Evolutionary conservation across 1,140 invertebrate genomes (phyloP).

Genomic region (Zophobas morio): DNA sequence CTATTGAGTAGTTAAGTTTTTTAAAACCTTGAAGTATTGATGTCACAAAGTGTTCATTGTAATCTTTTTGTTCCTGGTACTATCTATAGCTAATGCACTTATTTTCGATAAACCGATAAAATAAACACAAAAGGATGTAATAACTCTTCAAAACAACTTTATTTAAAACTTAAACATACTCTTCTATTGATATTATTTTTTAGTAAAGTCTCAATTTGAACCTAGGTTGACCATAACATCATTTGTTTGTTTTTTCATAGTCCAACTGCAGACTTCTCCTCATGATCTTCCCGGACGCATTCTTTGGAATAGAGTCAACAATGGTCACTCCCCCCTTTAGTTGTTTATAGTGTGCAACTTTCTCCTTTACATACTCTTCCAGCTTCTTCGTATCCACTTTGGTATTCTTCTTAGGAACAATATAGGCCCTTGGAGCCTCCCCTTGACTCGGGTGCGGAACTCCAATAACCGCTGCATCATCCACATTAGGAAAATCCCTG

Average conservation of each 20-base stretch:
- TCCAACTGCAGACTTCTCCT: constrained; percentile 68
- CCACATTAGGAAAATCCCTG: constrained; percentile 75
- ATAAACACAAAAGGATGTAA: too few relatives aligned
- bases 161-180: too few relatives aligned
- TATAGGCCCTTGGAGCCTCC: constrained; percentile 83
- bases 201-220: too few relatives aligned
- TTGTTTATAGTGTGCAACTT: constrained; percentile 67
- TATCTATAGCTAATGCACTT: too few relatives aligned
- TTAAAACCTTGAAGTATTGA: too few relatives aligned
- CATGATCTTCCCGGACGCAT: constrained; percentile 77
- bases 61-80: too few relatives aligned
- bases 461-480: constrained; percentile 82
- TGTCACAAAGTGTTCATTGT: too few relatives aligned
- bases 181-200: too few relatives aligned
- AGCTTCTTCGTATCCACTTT: constrained; percentile 67
- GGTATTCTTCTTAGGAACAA: constrained; percentile 70
- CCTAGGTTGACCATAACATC: not conserved
- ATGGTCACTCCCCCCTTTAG: constrained; percentile 71
- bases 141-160: too few relatives aligned
- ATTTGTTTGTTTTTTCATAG: constrained; percentile 10
- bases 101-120: too few relatives aligned
- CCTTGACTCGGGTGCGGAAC: constrained; percentile 80
- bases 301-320: constrained; percentile 74
- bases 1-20: too few relatives aligned
- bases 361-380: constrained; percentile 63